Evolutionary conservation across 2,888 invertebrate species (phyloP).

Genomic region (Megaustenia siamemsis): DNA sequence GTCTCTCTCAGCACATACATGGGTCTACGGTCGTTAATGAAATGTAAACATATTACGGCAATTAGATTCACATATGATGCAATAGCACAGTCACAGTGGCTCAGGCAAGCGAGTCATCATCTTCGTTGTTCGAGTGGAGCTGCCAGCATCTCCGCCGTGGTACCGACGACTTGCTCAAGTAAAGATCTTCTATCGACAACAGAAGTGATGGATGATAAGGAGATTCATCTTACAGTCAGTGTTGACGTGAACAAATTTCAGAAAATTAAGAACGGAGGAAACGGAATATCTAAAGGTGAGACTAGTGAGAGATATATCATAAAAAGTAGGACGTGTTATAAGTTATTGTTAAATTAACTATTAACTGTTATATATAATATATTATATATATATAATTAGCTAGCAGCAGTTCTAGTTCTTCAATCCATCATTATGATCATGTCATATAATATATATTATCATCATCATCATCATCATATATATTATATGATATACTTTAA

Average conservation of each 20-base stretch:
- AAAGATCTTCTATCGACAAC: not conserved
- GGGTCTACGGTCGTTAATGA: not conserved
- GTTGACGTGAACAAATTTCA: not conserved
- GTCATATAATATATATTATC: too few relatives aligned
- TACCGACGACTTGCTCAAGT: not conserved
- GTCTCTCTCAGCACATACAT: not conserved
- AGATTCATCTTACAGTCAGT: not conserved
- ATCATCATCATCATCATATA: too few relatives aligned
- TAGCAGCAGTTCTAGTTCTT: not conserved
- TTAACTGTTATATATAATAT: too few relatives aligned
- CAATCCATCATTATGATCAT: too few relatives aligned
- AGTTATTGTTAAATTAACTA: not conserved
- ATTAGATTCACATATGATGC: not conserved
- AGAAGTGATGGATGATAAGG: not conserved
- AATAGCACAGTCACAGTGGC: not conserved
- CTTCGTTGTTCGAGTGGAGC: not conserved
- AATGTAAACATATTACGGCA: not conserved
- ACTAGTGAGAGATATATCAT: not conserved
- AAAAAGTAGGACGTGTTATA: not conserved
- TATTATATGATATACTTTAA: not conserved
- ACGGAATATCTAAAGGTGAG: constrained; percentile 12
- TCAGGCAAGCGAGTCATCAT: not conserved
- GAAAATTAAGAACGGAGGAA: not conserved
- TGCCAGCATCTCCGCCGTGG: not conserved
- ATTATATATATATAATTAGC: not conserved